These are phyloP conservation scores for Onychostruthus taczanowskii DNA, from an alignment of 2,113 vertebrate genomes.

Conservation along the genomic window DNA sequence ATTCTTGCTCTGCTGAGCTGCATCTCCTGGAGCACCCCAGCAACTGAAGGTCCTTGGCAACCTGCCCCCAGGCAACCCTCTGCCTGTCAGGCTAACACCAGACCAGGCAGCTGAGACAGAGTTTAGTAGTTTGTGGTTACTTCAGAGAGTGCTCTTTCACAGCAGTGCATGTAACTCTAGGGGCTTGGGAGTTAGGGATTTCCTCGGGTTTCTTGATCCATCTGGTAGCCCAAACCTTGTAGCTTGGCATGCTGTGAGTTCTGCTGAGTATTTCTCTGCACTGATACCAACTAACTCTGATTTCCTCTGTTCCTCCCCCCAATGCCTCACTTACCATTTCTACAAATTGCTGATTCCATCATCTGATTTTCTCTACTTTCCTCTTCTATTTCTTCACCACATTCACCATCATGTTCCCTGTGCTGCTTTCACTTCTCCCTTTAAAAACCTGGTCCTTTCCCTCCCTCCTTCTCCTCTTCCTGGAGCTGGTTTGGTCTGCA, in stretches of 20 bases:
- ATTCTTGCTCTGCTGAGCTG: background rate
- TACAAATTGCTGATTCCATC: background rate
- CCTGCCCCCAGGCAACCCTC: background rate
- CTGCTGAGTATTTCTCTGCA: background rate
- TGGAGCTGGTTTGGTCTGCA: slow-evolving; percentile 55
- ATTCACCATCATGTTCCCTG: background rate
- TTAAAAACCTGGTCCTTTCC: background rate
- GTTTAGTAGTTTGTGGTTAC: background rate
- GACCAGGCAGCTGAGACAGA: background rate
- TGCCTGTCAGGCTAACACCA: background rate
- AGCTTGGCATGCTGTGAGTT: background rate
- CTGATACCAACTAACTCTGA: slow-evolving; percentile 16
- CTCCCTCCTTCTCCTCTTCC: background rate
- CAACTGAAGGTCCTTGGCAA: background rate
- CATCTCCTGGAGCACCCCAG: background rate
- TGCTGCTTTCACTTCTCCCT: background rate
- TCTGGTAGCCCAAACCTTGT: background rate
- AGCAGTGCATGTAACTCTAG: background rate
- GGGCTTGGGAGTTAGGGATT: background rate
- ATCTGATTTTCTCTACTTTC: background rate
- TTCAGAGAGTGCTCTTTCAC: background rate
- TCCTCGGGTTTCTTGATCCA: background rate
- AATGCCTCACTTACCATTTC: background rate
- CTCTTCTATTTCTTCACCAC: background rate
- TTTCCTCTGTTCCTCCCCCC: background rate